phyloP scores from a whole-genome alignment of 1,140 invertebrate genomes.

The Musca vetustissima region DNA sequence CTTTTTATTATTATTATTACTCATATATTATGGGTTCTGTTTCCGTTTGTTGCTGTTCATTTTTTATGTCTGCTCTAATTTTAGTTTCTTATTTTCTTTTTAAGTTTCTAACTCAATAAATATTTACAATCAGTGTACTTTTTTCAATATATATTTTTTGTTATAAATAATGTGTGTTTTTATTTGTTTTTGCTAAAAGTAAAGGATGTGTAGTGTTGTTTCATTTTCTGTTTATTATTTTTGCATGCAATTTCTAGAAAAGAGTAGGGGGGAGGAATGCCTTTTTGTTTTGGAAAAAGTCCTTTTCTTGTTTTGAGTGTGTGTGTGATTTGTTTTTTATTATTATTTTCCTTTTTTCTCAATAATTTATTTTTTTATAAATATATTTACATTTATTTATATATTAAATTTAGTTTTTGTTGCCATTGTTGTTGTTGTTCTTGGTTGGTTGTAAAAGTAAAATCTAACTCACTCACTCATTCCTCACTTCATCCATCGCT shows the following conservation, averaged over 20 bases:
- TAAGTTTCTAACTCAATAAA: slow-evolving; percentile 12
- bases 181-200: neutral
- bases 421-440: neutral
- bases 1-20: neutral
- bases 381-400: too few species aligned
- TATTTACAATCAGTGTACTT: slow-evolving; percentile 21
- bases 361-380: too few species aligned
- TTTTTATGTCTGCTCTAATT: too few species aligned
- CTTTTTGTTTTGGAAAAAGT: slow-evolving; percentile 32
- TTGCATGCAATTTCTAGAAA: slow-evolving; percentile 30
- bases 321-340: neutral
- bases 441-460: neutral
- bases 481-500: neutral
- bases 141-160: neutral
- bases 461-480: neutral
- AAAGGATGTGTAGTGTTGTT: too few species aligned
- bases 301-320: neutral
- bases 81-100: neutral
- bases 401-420: neutral
- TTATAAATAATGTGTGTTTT: neutral
- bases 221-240: slow-evolving; percentile 17
- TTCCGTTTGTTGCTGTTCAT: too few species aligned
- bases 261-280: slow-evolving; percentile 34
- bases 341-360: neutral
- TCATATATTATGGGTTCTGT: too few species aligned